Evolutionary conservation across 2,888 invertebrate species (phyloP).

Genomic region (Chymomyza fuscimana): DNA sequence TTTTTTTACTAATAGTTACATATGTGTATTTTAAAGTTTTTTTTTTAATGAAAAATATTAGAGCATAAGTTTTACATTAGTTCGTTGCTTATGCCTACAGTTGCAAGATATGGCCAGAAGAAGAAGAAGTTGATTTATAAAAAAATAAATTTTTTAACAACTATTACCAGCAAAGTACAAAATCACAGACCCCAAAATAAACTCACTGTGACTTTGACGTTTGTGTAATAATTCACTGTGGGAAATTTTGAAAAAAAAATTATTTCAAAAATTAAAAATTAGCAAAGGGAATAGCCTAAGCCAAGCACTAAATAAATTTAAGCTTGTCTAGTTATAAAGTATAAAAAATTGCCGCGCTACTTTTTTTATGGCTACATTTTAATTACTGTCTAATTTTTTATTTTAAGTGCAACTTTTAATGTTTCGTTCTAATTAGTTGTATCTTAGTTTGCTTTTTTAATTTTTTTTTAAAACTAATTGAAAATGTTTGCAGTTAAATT

Average conservation of each 20-base stretch:
- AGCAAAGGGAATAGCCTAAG: too few relatives aligned
- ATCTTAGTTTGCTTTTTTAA: background rate
- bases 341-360: background rate
- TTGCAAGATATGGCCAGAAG: background rate
- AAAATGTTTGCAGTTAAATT: constrained; percentile 19
- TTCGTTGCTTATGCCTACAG: constrained; percentile 16
- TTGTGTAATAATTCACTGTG: constrained; percentile 53
- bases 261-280: too few relatives aligned
- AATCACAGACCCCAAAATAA: constrained; percentile 69
- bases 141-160: background rate
- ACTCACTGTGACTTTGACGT: constrained; percentile 55
- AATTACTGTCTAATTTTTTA: background rate
- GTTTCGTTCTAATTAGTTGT: background rate
- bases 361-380: background rate
- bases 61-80: constrained; percentile 12
- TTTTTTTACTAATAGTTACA: constrained; percentile 18
- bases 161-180: constrained; percentile 58
- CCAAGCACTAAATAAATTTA: background rate
- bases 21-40: background rate
- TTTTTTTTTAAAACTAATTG: background rate
- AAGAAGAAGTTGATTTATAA: constrained; percentile 10
- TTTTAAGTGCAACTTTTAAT: constrained; percentile 1
- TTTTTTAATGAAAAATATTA: background rate
- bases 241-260: constrained; percentile 14
- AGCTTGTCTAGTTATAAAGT: background rate